Base-by-base conservation (phyloP, 92 coral and sea anemone species). In the Paragorgia papillata region DNA sequence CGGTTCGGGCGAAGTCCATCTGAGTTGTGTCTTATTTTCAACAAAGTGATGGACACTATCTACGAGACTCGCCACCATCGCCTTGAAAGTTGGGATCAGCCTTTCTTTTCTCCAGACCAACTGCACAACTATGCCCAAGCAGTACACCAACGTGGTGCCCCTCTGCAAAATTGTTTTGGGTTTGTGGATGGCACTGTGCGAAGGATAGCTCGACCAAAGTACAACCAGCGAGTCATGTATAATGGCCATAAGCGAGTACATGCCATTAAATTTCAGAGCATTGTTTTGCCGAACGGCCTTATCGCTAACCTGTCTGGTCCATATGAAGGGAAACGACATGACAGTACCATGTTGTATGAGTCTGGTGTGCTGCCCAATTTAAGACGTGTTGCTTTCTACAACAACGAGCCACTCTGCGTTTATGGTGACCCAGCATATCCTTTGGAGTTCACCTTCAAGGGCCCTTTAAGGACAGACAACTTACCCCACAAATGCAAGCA, bases 111-210 rank as follows among this genome's bases (percentile, higher is more conserved):
- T 10, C 69, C 82, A 9, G 75, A 40, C 7, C 37, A 18, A 18
- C 59, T 76, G 24, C 58, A 62, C 17, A 40, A 55, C 28, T 79
- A 79, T 18, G 75, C 83, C 32, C 51, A 39, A 9, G 74, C 83
- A 15, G 35, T 79, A 31, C 63, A 63, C 75, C 75, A 64, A 18
- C 83, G 49, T n/a, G n/a, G n/a, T n/a, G n/a, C n/a, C n/a, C 26
- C 64, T 63, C 18, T 60, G 74, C 3, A 43, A 15, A 37, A 37
- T 10, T 37, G 43, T 10, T 37, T 37, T 37, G 43, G 6, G 10
- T 37, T 37, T 10, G 43, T 37, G 43, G 43, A 37, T 10, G 43
- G 43, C 10, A 62, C 81, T 28, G 35, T 75, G 17, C 68, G 81
- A 12, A 21, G 49, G 31, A 75, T 76, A 9, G 71, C 73, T 43